Conservation (phyloP, 2,113 vertebrate genomes). For the Corydoras maculifer region DNA sequence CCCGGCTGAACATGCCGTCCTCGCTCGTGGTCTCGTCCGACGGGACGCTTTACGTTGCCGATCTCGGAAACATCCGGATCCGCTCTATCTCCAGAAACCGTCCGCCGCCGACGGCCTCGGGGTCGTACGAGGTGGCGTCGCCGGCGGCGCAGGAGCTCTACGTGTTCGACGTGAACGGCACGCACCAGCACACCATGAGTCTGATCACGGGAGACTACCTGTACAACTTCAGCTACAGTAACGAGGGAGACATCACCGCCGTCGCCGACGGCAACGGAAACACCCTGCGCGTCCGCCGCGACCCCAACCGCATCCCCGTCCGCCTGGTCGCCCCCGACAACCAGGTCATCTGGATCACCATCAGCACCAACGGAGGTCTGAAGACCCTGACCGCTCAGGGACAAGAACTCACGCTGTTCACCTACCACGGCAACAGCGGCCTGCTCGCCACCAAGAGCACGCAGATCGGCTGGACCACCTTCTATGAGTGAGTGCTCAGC, state of each 20-base stretch:
- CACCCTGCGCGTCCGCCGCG: slow-evolving; percentile 85
- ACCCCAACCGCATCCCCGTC: slow-evolving; percentile 92
- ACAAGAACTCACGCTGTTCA: slow-evolving; percentile 88
- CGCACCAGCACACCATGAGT: slow-evolving; percentile 91
- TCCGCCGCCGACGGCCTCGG: slow-evolving; percentile 74
- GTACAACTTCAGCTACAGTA: slow-evolving; percentile 98
- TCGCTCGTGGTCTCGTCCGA: slow-evolving; percentile 91
- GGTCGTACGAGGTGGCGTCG: slow-evolving; percentile 89
- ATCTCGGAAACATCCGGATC: slow-evolving; percentile 92
- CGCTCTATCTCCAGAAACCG: slow-evolving; percentile 84
- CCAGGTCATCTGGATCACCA: slow-evolving; percentile 96
- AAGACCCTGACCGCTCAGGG: slow-evolving; percentile 94
- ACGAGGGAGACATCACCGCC: slow-evolving; percentile 88
- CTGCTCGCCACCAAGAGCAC: slow-evolving; percentile 94
- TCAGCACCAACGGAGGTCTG: slow-evolving; percentile 91
- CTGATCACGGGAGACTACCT: slow-evolving; percentile 91
- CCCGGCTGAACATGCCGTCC: slow-evolving; percentile 85
- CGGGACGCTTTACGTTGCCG: slow-evolving; percentile 88
- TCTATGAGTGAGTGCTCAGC: slow-evolving; percentile 85
- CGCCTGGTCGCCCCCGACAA: slow-evolving; percentile 93
- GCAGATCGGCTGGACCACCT: slow-evolving; percentile 97
- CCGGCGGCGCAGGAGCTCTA: slow-evolving; percentile 92
- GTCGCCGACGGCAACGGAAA: slow-evolving; percentile 95
- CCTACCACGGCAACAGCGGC: slow-evolving; percentile 94
- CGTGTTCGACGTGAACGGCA: slow-evolving; percentile 91